Base-by-base conservation (phyloP, 2,113 vertebrate genomes). In the Tragulus kanchil region DNA sequence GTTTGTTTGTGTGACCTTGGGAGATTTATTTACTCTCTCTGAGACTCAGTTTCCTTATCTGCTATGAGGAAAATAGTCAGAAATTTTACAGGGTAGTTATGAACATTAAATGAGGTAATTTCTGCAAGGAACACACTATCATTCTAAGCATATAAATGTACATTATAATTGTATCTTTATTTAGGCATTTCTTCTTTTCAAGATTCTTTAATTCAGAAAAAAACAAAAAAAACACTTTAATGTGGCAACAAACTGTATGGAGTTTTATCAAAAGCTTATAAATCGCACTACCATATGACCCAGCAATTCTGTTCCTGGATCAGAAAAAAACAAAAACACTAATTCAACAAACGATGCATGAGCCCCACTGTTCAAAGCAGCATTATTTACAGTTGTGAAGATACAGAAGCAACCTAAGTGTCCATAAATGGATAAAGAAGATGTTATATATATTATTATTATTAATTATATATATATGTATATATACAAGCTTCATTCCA, bases 401-500 rank as follows among this genome's bases (percentile, higher is more conserved):
- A 45, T 73, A 73, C 25, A 21, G 21, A 73, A 25, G 69, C 11
- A 73, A 25, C 11, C 3, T 45, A 3, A 12, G 36, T 25, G 12
- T 73, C 19, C 69, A 73, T 45, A 11, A 73, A 73, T 73, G 11
- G 36, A 45, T 45, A 45, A 73, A 21, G 36, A 73, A 45, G 17
- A 73, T 73, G 1, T 45, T 45, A 45, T 45, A 73, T 73, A 73
- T 73, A 45, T 45, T n/a, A n/a, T n/a, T n/a, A n/a, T n/a, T n/a
- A n/a, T n/a, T n/a, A n/a, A n/a, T n/a, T n/a, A n/a, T n/a, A n/a
- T n/a, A n/a, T n/a, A n/a, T n/a, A n/a, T n/a, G n/a, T n/a, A n/a
- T n/a, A n/a, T n/a, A n/a, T n/a, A n/a, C n/a, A n/a, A n/a, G 25
- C 25, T 73, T 73, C 21, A 73, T 45, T 45, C 5, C 0, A 0